Evolutionary conservation across 2,113 vertebrate genomes (phyloP).

Genomic region (Xiphorhynchus elegans): DNA sequence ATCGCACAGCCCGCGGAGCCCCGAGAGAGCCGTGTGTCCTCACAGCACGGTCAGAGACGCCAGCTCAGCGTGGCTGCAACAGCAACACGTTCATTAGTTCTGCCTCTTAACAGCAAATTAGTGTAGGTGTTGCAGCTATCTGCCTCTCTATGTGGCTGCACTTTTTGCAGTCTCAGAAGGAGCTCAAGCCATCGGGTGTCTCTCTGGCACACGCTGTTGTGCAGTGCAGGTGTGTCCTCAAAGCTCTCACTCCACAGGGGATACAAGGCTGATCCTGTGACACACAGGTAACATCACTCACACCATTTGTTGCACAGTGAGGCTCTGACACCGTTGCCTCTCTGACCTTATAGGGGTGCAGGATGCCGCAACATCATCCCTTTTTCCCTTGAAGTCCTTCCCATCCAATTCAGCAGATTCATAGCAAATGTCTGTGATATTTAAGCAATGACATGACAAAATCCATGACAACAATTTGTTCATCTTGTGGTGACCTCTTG

Average conservation of each 20-base stretch:
- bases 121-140: not conserved
- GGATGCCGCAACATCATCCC: not conserved
- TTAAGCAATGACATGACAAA: conserved; percentile 12
- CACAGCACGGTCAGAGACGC: not conserved
- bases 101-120: not conserved
- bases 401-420: not conserved
- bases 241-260: not conserved
- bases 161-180: not conserved
- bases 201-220: not conserved
- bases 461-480: conserved; percentile 21
- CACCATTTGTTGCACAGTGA: not conserved
- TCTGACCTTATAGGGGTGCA: not conserved
- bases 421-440: not conserved
- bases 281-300: not conserved
- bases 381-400: not conserved
- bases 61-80: not conserved
- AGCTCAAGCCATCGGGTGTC: not conserved
- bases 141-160: fast-evolving
- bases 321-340: not conserved
- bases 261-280: not conserved
- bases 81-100: not conserved
- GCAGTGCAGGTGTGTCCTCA: fast-evolving
- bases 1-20: not conserved
- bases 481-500: conserved; percentile 55
- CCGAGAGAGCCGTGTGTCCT: not conserved